phyloP scores from a whole-genome alignment of 2,113 vertebrate genomes.

The Ia io region DNA sequence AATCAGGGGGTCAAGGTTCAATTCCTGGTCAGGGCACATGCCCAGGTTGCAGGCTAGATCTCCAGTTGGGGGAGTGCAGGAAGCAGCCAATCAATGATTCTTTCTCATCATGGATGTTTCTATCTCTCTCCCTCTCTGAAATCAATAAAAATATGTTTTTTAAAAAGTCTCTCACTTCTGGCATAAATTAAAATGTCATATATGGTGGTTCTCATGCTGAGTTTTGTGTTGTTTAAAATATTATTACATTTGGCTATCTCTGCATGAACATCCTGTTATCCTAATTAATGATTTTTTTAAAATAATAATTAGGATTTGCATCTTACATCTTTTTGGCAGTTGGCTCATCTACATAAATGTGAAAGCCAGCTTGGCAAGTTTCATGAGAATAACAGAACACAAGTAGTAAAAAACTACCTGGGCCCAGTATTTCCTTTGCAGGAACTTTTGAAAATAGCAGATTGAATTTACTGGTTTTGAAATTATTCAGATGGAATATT shows the following conservation, averaged over 20 bases:
- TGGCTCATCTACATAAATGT: constrained; percentile 1
- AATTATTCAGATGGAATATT: constrained; percentile 6
- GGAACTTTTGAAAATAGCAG: background rate
- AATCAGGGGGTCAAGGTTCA: too few relatives aligned
- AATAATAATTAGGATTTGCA: constrained; percentile 2
- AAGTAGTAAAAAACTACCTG: background rate
- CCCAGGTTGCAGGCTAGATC: too few relatives aligned
- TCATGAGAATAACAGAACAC: background rate
- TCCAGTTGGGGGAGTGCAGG: too few relatives aligned
- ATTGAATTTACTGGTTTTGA: background rate
- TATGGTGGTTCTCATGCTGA: background rate
- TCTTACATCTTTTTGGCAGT: background rate
- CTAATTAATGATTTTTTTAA: background rate
- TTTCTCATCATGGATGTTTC: too few relatives aligned
- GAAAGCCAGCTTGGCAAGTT: background rate
- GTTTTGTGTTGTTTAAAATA: background rate
- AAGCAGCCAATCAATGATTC: too few relatives aligned
- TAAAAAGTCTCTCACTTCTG: background rate
- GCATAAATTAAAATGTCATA: background rate
- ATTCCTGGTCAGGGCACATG: too few relatives aligned
- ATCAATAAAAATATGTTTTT: too few relatives aligned
- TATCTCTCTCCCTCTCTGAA: too few relatives aligned
- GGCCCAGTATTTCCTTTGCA: background rate
- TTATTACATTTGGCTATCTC: background rate
- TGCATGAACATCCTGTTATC: background rate